phyloP scores from a whole-genome alignment of 2,888 invertebrate species.

The Perizoma flavofasciatum region DNA sequence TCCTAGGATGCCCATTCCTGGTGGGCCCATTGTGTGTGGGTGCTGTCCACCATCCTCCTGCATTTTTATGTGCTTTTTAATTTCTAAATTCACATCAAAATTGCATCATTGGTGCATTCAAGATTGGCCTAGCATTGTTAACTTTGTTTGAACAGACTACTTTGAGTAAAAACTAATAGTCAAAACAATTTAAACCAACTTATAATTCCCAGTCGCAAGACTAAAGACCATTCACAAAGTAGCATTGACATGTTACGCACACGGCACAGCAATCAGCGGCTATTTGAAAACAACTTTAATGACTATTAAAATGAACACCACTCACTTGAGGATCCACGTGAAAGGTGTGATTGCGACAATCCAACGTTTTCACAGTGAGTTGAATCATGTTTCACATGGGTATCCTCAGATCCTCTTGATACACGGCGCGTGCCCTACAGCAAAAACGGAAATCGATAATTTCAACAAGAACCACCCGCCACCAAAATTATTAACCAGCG shows the following conservation, averaged over 20 bases:
- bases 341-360: constrained; percentile 93
- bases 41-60: too few relatives aligned
- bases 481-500: neutral
- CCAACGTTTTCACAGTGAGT: constrained; percentile 94
- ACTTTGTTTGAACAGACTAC: too few relatives aligned
- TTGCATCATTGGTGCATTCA: too few relatives aligned
- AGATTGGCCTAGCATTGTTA: too few relatives aligned
- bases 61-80: too few relatives aligned
- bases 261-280: neutral
- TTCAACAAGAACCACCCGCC: constrained; percentile 20
- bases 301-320: constrained; percentile 8
- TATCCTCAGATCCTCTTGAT: constrained; percentile 15
- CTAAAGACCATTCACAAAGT: neutral
- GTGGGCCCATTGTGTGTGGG: too few relatives aligned
- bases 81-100: too few relatives aligned
- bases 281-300: neutral
- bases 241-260: neutral
- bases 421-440: constrained; percentile 23
- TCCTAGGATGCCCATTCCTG: too few relatives aligned
- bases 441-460: constrained; percentile 31
- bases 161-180: too few relatives aligned
- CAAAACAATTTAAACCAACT: too few relatives aligned
- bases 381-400: constrained; percentile 86
- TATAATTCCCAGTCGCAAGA: neutral
- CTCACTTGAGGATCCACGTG: constrained; percentile 92